Evolutionary conservation across 2,888 invertebrate genomes (phyloP).

Genomic region (Protodeltote pygarga): DNA sequence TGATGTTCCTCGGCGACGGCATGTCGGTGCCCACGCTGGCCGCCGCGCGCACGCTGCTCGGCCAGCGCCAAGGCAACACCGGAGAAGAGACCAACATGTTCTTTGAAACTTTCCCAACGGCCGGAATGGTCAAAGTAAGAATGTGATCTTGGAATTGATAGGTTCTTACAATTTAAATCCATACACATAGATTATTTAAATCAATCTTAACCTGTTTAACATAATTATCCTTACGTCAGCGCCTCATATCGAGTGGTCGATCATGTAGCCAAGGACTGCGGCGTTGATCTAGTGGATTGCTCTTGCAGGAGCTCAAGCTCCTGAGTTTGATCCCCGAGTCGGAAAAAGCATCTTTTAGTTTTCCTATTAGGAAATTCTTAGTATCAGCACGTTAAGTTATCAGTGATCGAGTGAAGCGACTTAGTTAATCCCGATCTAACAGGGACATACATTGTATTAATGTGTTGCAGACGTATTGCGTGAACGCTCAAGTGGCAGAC

Average conservation of each 20-base stretch:
- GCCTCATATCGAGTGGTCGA: neutral
- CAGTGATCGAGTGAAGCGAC: no score
- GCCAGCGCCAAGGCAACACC: conserved; percentile 82
- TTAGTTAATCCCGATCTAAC: no score
- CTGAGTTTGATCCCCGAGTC: no score
- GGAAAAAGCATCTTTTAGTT: no score
- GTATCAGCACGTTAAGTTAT: no score
- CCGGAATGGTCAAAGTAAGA: conserved; percentile 9
- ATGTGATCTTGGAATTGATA: neutral
- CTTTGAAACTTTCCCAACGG: conserved; percentile 79
- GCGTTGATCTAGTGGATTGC: no score
- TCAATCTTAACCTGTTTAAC: neutral
- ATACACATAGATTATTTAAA: neutral
- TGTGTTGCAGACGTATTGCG: conserved; percentile 81
- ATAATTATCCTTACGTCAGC: neutral
- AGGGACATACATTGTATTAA: neutral
- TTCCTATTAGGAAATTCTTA: no score
- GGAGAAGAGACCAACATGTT: conserved; percentile 88
- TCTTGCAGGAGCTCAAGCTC: no score
- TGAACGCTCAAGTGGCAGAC: conserved; percentile 89
- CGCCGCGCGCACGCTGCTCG: conserved; percentile 88
- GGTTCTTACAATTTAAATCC: no score
- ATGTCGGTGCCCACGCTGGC: conserved; percentile 90
- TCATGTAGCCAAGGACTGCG: neutral
- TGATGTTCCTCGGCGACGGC: conserved; percentile 92